phyloP scores from a whole-genome alignment of 2,113 vertebrate genomes.

The Manacus vitellinus region DNA sequence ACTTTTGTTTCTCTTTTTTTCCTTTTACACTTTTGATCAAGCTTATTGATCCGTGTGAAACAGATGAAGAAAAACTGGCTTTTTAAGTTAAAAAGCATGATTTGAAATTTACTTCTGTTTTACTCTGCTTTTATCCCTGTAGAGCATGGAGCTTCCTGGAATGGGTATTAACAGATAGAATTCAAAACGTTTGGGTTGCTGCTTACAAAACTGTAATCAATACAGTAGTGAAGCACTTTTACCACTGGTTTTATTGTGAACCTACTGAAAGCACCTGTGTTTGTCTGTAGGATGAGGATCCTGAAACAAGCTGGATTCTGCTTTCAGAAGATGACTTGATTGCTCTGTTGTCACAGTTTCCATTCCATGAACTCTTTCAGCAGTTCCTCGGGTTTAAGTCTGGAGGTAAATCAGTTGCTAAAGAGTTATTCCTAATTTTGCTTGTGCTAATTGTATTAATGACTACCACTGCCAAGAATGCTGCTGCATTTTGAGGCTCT shows the following conservation, averaged over 20 bases:
- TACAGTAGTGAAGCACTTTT: neutral
- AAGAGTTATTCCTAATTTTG: neutral
- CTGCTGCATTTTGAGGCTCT: neutral
- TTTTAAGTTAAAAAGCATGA: neutral
- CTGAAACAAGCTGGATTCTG: slow-evolving; percentile 92
- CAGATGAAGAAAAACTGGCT: neutral
- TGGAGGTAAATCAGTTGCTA: slow-evolving; percentile 74
- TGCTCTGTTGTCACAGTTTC: slow-evolving; percentile 90
- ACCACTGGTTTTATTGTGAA: neutral
- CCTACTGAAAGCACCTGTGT: neutral
- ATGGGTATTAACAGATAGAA: neutral
- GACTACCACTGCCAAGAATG: neutral
- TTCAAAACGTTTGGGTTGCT: neutral
- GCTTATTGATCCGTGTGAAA: neutral
- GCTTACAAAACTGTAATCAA: neutral
- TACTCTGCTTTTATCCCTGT: neutral
- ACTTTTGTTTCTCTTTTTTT: neutral
- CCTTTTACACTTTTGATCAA: neutral
- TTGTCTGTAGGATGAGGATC: slow-evolving; percentile 88
- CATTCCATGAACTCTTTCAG: slow-evolving; percentile 93
- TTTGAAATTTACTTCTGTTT: neutral
- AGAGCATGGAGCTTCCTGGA: neutral
- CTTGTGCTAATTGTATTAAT: neutral
- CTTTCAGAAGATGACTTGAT: slow-evolving; percentile 94
- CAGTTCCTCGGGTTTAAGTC: slow-evolving; percentile 90